phyloP scores from a whole-genome alignment of 1,140 invertebrate species.

The Reticulitermes speratus region DNA sequence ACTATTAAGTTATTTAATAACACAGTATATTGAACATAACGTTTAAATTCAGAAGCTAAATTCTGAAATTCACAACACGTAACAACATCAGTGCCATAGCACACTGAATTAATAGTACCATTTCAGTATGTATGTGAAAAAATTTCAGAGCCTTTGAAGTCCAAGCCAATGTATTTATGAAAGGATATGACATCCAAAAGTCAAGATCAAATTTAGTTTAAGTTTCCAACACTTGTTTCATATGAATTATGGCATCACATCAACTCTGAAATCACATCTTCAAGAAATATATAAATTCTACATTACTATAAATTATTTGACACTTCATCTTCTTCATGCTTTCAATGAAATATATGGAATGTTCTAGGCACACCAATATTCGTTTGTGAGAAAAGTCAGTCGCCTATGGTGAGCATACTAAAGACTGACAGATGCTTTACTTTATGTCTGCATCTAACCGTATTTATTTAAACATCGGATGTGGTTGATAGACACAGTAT shows the following conservation, averaged over 20 bases:
- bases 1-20: no score
- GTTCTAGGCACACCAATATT: slow-evolving; percentile 5
- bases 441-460: background rate
- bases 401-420: background rate
- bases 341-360: slow-evolving; percentile 7
- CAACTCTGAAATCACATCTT: background rate
- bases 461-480: slow-evolving; percentile 2
- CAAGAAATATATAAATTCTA: background rate
- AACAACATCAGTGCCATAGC: no score
- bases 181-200: background rate
- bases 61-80: no score
- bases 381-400: background rate
- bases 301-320: background rate
- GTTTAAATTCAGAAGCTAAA: no score
- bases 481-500: background rate
- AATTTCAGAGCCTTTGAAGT: no score
- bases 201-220: background rate
- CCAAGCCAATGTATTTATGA: background rate
- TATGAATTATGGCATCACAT: background rate
- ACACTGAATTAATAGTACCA: no score
- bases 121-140: no score
- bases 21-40: no score
- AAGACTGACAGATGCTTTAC: background rate
- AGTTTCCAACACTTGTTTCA: background rate
- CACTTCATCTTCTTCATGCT: background rate